These are phyloP conservation scores for Lasius platythorax DNA, from an alignment of 2,888 invertebrate species.

Conservation along the genomic window DNA sequence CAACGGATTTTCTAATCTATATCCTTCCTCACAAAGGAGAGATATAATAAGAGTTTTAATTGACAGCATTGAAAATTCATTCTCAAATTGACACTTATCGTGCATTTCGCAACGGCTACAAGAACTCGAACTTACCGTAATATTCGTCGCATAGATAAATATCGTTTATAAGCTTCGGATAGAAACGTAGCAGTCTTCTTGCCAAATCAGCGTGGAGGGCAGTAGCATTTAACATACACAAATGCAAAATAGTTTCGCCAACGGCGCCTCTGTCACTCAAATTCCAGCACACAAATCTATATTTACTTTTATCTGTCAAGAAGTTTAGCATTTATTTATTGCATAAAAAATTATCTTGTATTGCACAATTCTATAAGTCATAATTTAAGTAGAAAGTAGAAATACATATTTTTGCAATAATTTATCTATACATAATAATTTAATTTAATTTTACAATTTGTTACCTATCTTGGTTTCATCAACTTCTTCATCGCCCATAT, in stretches of 20 bases:
- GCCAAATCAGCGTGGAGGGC: slow-evolving; percentile 97
- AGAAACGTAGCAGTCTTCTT: slow-evolving; percentile 95
- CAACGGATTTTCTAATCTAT: neutral
- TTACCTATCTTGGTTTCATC: slow-evolving; percentile 83
- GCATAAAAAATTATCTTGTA: neutral
- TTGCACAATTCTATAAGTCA: neutral
- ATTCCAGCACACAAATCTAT: slow-evolving; percentile 96
- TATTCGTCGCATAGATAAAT: slow-evolving; percentile 99
- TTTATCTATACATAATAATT: neutral
- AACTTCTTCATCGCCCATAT: slow-evolving; percentile 87
- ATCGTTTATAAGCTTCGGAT: slow-evolving; percentile 98
- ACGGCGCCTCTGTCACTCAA: slow-evolving; percentile 97
- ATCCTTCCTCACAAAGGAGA: neutral
- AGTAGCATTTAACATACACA: slow-evolving; percentile 96
- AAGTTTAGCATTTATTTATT: slow-evolving; percentile 41
- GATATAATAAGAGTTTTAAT: neutral
- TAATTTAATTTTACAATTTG: neutral
- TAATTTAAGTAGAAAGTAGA: neutral
- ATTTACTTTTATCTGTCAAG: slow-evolving; percentile 85
- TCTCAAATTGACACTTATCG: neutral
- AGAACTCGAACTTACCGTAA: slow-evolving; percentile 90
- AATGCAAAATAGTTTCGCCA: slow-evolving; percentile 97
- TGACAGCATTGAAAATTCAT: neutral
- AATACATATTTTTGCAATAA: neutral
- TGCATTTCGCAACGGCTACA: neutral